These are phyloP conservation scores for Thysanoteuthis rhombus DNA, from an alignment of 2,888 invertebrate species.

Conservation along the genomic window DNA sequence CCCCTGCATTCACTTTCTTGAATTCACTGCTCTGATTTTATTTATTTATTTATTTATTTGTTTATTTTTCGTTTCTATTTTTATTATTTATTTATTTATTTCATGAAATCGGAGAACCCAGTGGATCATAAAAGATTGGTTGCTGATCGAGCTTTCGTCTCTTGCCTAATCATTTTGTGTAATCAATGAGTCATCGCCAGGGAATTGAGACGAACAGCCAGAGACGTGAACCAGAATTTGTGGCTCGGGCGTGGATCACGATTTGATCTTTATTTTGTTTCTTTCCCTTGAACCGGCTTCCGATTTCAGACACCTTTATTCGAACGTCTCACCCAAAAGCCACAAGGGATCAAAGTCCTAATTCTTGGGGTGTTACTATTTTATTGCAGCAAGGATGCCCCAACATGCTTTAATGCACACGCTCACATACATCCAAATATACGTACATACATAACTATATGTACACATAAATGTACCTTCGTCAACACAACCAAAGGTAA, in stretches of 20 bases:
- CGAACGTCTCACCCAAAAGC: neutral
- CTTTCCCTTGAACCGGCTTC: neutral
- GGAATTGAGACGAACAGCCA: neutral
- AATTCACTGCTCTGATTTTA: neutral
- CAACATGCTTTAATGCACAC: neutral
- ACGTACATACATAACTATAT: no score
- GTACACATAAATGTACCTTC: no score
- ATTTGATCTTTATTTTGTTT: neutral
- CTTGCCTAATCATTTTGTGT: neutral
- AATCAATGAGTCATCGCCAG: neutral
- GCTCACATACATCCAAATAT: neutral
- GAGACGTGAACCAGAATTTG: neutral
- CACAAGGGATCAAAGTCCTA: neutral
- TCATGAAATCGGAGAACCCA: neutral
- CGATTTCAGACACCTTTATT: neutral
- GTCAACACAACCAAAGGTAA: no score
- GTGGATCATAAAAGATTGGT: neutral
- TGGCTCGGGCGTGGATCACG: neutral
- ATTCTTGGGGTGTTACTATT: neutral
- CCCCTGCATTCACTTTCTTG: neutral
- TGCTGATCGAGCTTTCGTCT: neutral
- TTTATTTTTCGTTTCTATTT: neutral
- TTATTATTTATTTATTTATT: neutral
- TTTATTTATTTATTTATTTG: neutral
- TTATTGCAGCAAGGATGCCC: neutral